phyloP scores from a whole-genome alignment of 1,140 invertebrate genomes.

The Listronotus oregonensis region DNA sequence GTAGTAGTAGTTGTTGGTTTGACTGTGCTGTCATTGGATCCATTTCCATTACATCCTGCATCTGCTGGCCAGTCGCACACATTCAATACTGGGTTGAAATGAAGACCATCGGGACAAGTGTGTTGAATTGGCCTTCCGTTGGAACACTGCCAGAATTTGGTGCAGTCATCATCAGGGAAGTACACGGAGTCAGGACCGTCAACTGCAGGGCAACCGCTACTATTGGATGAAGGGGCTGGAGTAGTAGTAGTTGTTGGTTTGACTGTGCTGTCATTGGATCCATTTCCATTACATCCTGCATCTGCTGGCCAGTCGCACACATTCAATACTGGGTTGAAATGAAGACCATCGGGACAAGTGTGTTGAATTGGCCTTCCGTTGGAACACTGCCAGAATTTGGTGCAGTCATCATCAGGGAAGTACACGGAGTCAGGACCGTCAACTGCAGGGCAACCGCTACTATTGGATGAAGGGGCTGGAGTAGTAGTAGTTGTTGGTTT shows the following conservation, averaged over 20 bases:
- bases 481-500: too few relatives aligned
- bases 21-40: background rate
- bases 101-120: slow-evolving; percentile 58
- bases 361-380: slow-evolving; percentile 57
- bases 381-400: slow-evolving; percentile 64
- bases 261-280: background rate
- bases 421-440: slow-evolving; percentile 44
- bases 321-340: slow-evolving; percentile 59
- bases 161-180: slow-evolving; percentile 56
- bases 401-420: slow-evolving; percentile 55
- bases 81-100: slow-evolving; percentile 60
- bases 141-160: slow-evolving; percentile 64
- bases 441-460: slow-evolving; percentile 1
- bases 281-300: slow-evolving; percentile 19
- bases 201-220: slow-evolving; percentile 25
- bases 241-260: background rate
- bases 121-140: slow-evolving; percentile 57
- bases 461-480: too few relatives aligned
- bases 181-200: slow-evolving; percentile 37
- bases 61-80: slow-evolving; percentile 61
- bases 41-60: slow-evolving; percentile 28
- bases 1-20: too few relatives aligned
- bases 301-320: slow-evolving; percentile 61
- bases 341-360: slow-evolving; percentile 58
- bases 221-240: background rate